A percentile compares a stretch with the other conserved stretches of the same genome.
Conservation (phyloP, 1,140 invertebrate species). For the Drosophila sulfurigaster region DNA sequence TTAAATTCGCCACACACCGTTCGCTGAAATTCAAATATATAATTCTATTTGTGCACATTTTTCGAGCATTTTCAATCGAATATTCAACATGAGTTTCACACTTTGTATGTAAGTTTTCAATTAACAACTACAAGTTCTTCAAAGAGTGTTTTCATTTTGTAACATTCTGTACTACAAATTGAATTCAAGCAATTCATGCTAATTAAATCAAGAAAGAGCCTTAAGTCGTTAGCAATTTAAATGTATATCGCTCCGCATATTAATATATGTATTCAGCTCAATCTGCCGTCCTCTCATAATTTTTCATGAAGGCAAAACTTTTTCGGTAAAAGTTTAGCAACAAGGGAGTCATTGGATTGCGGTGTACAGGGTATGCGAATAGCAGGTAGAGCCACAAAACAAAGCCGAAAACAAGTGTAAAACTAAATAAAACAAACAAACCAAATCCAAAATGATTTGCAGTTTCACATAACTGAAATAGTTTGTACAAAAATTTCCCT, state of each 20-base stretch:
- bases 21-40: slow-evolving; percentile 1
- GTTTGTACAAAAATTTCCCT: slow-evolving; percentile 25
- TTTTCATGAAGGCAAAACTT: background rate
- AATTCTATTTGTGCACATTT: background rate
- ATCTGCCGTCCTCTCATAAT: background rate
- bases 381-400: background rate
- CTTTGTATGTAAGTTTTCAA: background rate
- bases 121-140: background rate
- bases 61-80: too few species aligned
- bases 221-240: slow-evolving; percentile 1
- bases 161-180: background rate
- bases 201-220: slow-evolving; percentile 18
- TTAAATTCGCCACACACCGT: background rate
- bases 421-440: slow-evolving; percentile 38
- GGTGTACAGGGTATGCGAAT: slow-evolving; percentile 1
- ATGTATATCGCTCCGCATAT: background rate
- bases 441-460: slow-evolving; percentile 41
- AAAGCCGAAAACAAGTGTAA: slow-evolving; percentile 15
- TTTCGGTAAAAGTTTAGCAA: background rate
- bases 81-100: background rate
- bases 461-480: slow-evolving; percentile 47
- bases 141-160: background rate
- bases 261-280: slow-evolving; percentile 4
- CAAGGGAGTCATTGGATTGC: background rate
- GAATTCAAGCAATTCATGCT: slow-evolving; percentile 49